phyloP scores from a whole-genome alignment of 2,888 invertebrate species.

The Cantharis flavilabris region DNA sequence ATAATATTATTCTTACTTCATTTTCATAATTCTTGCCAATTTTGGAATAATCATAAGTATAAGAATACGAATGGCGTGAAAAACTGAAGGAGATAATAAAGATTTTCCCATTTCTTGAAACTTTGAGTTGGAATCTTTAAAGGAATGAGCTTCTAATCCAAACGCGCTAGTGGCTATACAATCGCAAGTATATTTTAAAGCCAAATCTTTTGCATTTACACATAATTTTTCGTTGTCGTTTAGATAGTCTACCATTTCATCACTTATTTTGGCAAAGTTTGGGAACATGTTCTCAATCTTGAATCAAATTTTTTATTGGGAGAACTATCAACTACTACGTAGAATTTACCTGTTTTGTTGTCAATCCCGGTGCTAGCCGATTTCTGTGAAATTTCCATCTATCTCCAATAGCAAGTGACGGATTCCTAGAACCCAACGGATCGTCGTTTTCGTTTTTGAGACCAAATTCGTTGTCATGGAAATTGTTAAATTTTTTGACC shows the following conservation, averaged over 20 bases:
- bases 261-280: constrained; percentile 52
- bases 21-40: constrained; percentile 17
- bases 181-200: constrained; percentile 52
- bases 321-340: neutral
- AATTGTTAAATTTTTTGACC: constrained; percentile 49
- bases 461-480: constrained; percentile 50
- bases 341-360: constrained; percentile 56
- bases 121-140: constrained; percentile 40
- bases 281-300: constrained; percentile 54
- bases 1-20: constrained; percentile 11
- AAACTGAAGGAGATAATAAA: constrained; percentile 27
- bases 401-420: constrained; percentile 56
- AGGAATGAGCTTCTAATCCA: constrained; percentile 52
- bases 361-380: constrained; percentile 58
- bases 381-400: constrained; percentile 58
- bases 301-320: neutral
- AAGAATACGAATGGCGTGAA: constrained; percentile 9
- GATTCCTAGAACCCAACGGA: constrained; percentile 56
- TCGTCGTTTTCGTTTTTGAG: constrained; percentile 52
- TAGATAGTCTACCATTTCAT: constrained; percentile 50
- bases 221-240: constrained; percentile 28
- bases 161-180: constrained; percentile 55
- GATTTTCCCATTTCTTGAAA: constrained; percentile 40
- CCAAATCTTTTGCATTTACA: constrained; percentile 54
- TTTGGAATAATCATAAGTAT: neutral